Conservation (phyloP, 1,140 invertebrate genomes). For the silkworm (Bombyx mori) region ASM3026992v2 NC_085116.1:916001-916500, state of each 20-base stretch:
- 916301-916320: too few species aligned
- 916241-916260: constrained; percentile 21
- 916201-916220: constrained; percentile 66
- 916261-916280: background rate
- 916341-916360: too few species aligned
- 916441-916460: too few species aligned
- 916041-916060: constrained; percentile 6
- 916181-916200: constrained; percentile 70
- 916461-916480: too few species aligned
- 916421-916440: too few species aligned
- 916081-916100: constrained; percentile 73
- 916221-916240: constrained; percentile 29
- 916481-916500: too few species aligned
- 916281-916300: too few species aligned
- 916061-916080: constrained; percentile 40
- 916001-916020: too few species aligned
- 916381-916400: too few species aligned
- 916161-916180: constrained; percentile 57
- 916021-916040: background rate
- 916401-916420: too few species aligned
- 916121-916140: constrained; percentile 43
- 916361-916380: too few species aligned
- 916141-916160: constrained; percentile 67
- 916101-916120: constrained; percentile 64
- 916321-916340: too few species aligned